Conservation (phyloP, 1,140 invertebrate species). For the Chionoecetes opilio region DNA sequence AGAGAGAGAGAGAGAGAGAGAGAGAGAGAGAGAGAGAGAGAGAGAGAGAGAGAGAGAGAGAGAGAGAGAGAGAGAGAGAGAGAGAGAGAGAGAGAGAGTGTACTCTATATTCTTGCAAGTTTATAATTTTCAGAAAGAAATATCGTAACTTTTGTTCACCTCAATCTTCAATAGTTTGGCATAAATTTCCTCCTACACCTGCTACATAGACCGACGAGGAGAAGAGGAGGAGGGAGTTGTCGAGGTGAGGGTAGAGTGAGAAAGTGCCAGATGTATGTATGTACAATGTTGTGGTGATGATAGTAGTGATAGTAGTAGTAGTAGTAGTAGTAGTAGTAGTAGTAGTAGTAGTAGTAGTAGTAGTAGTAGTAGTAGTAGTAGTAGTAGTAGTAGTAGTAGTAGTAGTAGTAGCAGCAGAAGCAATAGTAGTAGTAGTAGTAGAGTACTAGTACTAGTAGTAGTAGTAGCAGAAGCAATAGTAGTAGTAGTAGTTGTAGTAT, state of each 20-base stretch:
- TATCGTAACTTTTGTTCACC: background rate
- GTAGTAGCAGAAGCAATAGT: too few relatives aligned
- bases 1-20: slow-evolving; percentile 16
- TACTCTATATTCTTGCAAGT: background rate
- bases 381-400: slow-evolving; percentile 30
- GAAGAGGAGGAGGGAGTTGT: background rate
- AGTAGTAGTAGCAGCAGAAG: background rate
- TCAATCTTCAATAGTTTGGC: slow-evolving; percentile 6
- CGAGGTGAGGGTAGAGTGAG: background rate
- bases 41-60: slow-evolving; percentile 53
- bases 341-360: slow-evolving; percentile 25
- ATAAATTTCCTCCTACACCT: background rate
- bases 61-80: slow-evolving; percentile 53
- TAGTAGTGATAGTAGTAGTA: background rate
- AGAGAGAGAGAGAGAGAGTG: background rate
- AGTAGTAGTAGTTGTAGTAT: too few relatives aligned
- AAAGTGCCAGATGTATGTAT: background rate
- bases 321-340: slow-evolving; percentile 20
- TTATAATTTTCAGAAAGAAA: background rate
- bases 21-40: slow-evolving; percentile 38
- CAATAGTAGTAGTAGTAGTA: too few relatives aligned
- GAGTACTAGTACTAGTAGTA: too few relatives aligned
- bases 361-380: slow-evolving; percentile 30
- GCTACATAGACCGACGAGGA: background rate
- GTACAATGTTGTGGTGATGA: background rate